Base-by-base conservation (phyloP, 2,797 vertebrate genomes). In the Scyliorhinus canicula region DNA sequence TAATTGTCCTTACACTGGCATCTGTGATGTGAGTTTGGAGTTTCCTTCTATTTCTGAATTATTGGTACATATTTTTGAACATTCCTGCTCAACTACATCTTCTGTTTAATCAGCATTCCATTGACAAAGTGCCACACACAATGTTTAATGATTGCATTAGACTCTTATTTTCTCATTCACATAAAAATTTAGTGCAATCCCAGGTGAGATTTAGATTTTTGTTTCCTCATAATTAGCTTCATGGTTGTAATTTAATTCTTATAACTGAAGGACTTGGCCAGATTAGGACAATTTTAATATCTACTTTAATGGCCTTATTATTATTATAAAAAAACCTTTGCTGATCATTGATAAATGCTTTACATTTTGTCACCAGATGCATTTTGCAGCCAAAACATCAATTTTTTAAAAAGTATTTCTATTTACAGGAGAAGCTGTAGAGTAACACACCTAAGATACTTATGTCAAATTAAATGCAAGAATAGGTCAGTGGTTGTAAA, bases 101-200 rank as follows among this genome's bases (percentile, higher is more conserved):
- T n/a, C 55, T 65, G 35, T 91, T 91, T 44, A 91, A 74, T 91
- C 60, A 91, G 88, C 88, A 63, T 63, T 63, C n/a, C 60, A 40
- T 91, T 44, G 57, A 47, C 40, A 65, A 91, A 63, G n/a, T 40
- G 9, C 19, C n/a, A 44, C 57, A 63, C 40, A 57, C 65, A 91
- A 91, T n/a, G 19, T 60, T n/a, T 35, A 90, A 28, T 60, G 55
- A 60, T 63, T 40, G n/a, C 19, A 91, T n/a, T 9, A 91, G 1
- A 9, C 11, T 65, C n/a, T 65, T 44, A 91, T 91, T 91, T 86
- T 63, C 11, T 16, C n/a, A 63, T 26, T 63, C 57, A 63, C 88
- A 91, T 63, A 63, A 91, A 63, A n/a, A 63, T 16, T 8, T 82
- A 47, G 47, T 82, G 44, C 79, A 82, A 91, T 24, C 24, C 57